Base-by-base conservation (phyloP, 2,113 vertebrate species). In the Caracal caracal region DNA sequence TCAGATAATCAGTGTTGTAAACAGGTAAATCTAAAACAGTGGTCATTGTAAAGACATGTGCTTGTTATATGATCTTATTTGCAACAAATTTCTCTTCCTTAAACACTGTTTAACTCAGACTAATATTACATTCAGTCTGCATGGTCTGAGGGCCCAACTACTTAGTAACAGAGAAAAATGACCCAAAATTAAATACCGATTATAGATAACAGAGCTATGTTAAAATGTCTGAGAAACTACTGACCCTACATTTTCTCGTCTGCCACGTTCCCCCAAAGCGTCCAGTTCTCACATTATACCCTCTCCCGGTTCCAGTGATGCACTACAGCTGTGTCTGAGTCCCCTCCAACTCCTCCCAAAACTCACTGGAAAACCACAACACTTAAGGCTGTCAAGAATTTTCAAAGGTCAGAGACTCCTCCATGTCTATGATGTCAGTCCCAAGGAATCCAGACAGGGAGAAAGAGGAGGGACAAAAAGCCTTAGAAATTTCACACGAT, bases 321-420 rank as follows among this genome's bases (percentile, higher is more conserved):
- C 22, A 40, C 35, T 56, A 51, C 17, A 73, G 65, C 47, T 61
- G 61, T 40, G 66, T 83, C 78, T 49, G 30, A 47, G 28, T 78
- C 51, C 76, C 59, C 80, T 93, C 49, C 43, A 87, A 75, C 20
- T 86, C 91, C 92, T 79, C 92, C 81, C 71, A 40, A 88, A 97
- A 83, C 63, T 89, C 56, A 56, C 0, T 24, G 78, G 70, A 94
- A 97, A 96, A 88, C 75, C 94, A 93, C 66, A 47, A 71, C 33
- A 90, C 71, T 93, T 73, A 56, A 13, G 40, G 43, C 88, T 30
- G 84, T 28, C 59, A 88, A 95, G 90, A 96, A 97, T 92, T 87
- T 93, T 88, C 70, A 63, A 92, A 97, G 95, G 93, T 95, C 95
- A 63, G 53, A 89, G 40, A 95, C 96, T 96, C 95, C 95, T 89